Evolutionary conservation across 2,113 vertebrate species (phyloP).

Genomic region (Patagioenas fasciata): DNA sequence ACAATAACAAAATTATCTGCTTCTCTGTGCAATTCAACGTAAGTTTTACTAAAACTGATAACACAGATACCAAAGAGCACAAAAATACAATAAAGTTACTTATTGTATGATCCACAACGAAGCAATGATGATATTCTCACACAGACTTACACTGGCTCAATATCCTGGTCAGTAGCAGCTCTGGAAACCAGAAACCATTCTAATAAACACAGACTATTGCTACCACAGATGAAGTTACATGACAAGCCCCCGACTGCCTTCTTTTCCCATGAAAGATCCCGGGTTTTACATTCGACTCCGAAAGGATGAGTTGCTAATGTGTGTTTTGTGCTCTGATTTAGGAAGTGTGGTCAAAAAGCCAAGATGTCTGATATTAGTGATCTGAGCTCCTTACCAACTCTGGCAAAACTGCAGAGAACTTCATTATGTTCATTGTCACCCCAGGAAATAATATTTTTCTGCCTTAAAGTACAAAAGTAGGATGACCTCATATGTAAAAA

Average conservation of each 20-base stretch:
- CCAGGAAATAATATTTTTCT: conserved; percentile 37
- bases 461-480: not conserved
- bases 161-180: not conserved
- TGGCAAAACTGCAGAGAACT: conserved; percentile 1
- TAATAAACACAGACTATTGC: not conserved
- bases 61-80: not conserved
- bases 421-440: not conserved
- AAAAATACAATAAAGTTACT: not conserved
- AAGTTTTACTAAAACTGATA: not conserved
- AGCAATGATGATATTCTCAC: not conserved
- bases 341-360: not conserved
- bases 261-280: not conserved
- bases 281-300: accelerated
- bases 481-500: not conserved
- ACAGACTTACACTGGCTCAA: not conserved
- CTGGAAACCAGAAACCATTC: not conserved
- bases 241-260: not conserved
- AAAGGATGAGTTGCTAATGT: not conserved
- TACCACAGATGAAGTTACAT: not conserved
- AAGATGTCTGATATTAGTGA: not conserved
- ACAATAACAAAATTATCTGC: not conserved
- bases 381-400: conserved; percentile 34
- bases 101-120: not conserved
- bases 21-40: not conserved
- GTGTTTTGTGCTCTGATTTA: not conserved